Conservation (phyloP, 2,888 invertebrate species). For the Limnephilus marmoratus region DNA sequence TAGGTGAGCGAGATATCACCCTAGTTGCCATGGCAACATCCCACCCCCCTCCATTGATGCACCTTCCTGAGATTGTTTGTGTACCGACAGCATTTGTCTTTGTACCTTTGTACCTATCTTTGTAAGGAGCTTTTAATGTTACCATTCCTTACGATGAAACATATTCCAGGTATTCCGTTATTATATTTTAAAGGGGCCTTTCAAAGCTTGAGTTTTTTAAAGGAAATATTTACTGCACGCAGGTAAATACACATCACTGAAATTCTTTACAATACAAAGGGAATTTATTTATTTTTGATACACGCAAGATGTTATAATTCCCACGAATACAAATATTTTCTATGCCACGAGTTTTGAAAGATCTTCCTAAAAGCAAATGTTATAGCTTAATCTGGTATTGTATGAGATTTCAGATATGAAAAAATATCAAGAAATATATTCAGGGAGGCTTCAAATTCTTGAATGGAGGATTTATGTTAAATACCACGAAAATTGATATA, state of each 20-base stretch:
- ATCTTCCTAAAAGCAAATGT: no score
- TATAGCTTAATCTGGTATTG: not conserved
- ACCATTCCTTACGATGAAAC: not conserved
- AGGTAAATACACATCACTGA: not conserved
- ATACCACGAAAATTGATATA: not conserved
- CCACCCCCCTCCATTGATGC: slow-evolving; percentile 51
- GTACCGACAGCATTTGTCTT: not conserved
- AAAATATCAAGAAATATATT: not conserved
- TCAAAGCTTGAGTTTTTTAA: not conserved
- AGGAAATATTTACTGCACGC: not conserved
- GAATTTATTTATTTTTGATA: not conserved
- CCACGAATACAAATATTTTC: not conserved
- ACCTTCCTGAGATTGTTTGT: slow-evolving; percentile 48
- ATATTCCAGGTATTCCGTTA: not conserved
- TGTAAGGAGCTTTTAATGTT: not conserved
- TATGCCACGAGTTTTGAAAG: not conserved
- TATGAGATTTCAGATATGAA: not conserved
- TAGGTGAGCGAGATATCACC: slow-evolving; percentile 7
- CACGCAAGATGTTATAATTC: not conserved
- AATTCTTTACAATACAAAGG: not conserved
- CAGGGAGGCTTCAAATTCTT: not conserved
- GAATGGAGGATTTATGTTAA: not conserved
- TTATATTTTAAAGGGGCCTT: not conserved
- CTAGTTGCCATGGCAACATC: slow-evolving; percentile 51
- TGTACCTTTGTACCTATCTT: no score